Base-by-base conservation (phyloP, 1,140 invertebrate genomes). In the Myzus persicae region DNA sequence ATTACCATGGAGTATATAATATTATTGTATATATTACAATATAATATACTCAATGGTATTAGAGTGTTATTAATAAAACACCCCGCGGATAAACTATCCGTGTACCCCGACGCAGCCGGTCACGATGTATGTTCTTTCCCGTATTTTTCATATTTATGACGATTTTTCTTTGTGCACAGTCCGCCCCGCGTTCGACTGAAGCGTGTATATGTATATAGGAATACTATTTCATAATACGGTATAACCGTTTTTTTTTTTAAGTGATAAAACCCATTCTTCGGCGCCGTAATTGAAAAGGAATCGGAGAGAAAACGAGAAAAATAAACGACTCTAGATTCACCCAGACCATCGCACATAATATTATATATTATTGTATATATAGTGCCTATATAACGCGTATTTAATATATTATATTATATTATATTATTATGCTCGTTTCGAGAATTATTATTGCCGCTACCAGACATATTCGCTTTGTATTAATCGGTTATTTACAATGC, bases 401-500 rank as follows among this genome's bases (percentile, higher is more conserved):
- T 59, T 38, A 85, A 85, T 85, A 85, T 85, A 44, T 85, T 42
- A 84, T 76, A 67, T 36, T 67, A 76, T 82, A 40, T 40, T 24
- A 40, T 84, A 40, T 3, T 18, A 6, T 22, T 36, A 22, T 38
- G 67, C 24, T 46, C 20, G 48, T 59, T 31, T 76, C n/a, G 26
- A 81, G 48, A 92, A 82, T 92, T 92, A 92, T 84, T 81, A 82
- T 81, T 24, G 38, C 90, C 54, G 59, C 90, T 46, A 46, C 90
- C 90, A 81, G 54, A 24, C 26, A 14, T 48, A 48, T 82, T 92
- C 59, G 91, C n/a, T 92, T 92, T 48, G n/a, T 89, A 92, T 81
- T 92, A 92, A 92, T 92, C 91, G 91, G 91, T 92, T 92, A 92
- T 92, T 92, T 92, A 92, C 91, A 92, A 92, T 48, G 91, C 91